Percentiles rank a stretch among this genome's conserved stretches.
phyloP scores from a whole-genome alignment of 1,140 invertebrate species.

The Diabrotica undecimpunctata region DNA sequence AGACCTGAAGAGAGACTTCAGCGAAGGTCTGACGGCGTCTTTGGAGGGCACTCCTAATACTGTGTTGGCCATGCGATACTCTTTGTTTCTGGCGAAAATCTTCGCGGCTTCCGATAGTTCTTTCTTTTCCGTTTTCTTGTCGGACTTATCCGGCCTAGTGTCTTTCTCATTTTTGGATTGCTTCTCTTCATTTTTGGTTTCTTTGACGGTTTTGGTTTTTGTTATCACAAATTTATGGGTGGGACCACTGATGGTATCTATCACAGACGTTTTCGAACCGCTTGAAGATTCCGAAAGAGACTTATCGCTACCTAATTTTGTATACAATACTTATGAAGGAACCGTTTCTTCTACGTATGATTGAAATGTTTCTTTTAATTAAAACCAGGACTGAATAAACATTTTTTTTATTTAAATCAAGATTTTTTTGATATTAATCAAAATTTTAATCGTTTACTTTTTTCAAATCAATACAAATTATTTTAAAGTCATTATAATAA shows the following conservation, averaged over 20 bases:
- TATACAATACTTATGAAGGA: not conserved
- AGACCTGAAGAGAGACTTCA: slow-evolving; percentile 51
- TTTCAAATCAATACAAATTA: too few relatives aligned
- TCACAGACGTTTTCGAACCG: slow-evolving; percentile 44
- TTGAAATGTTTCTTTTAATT: too few relatives aligned
- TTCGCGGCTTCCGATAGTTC: slow-evolving; percentile 40
- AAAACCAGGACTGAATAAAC: too few relatives aligned
- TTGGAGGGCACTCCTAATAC: slow-evolving; percentile 59
- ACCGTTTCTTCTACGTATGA: not conserved
- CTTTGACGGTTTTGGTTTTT: slow-evolving; percentile 37
- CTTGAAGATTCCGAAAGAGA: slow-evolving; percentile 43
- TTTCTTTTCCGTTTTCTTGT: slow-evolving; percentile 10
- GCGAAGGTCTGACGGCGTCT: slow-evolving; percentile 53
- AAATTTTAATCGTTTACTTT: too few relatives aligned
- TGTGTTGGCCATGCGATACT: slow-evolving; percentile 56
- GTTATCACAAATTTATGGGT: slow-evolving; percentile 47
- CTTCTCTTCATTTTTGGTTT: slow-evolving; percentile 12
- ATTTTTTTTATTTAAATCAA: too few relatives aligned
- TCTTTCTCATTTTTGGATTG: not conserved
- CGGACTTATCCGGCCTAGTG: not conserved
- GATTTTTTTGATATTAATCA: too few relatives aligned
- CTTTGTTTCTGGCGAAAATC: slow-evolving; percentile 38
- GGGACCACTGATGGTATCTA: slow-evolving; percentile 43
- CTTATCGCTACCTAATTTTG: slow-evolving; percentile 40
- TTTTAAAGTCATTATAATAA: too few relatives aligned